These are phyloP conservation scores for Ptychoptera contaminata DNA, from an alignment of 2,888 invertebrate species.

Conservation along the genomic window DNA sequence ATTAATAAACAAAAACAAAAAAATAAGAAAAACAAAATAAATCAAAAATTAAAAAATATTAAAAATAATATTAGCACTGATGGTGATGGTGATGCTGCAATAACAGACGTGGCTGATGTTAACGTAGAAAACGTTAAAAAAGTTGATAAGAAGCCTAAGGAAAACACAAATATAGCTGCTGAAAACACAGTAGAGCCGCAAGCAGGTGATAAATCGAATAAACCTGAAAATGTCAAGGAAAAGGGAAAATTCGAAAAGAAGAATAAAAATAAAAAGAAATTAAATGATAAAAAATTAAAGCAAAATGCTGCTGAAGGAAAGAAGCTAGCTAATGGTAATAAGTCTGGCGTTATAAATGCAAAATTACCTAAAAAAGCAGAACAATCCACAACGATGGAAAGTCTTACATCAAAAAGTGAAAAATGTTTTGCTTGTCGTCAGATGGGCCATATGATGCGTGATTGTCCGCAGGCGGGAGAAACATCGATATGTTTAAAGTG, in stretches of 20 bases:
- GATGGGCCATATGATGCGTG: neutral
- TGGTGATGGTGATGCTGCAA: no score
- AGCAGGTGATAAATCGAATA: no score
- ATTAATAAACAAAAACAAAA: no score
- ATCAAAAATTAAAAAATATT: no score
- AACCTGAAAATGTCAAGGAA: no score
- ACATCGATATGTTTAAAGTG: constrained; percentile 2
- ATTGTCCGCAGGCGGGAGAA: neutral
- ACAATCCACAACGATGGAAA: neutral
- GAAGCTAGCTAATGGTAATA: neutral
- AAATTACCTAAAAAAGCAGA: neutral
- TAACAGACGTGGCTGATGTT: no score
- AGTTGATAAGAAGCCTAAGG: no score
- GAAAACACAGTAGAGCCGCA: no score
- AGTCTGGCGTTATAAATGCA: neutral
- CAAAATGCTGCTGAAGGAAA: neutral
- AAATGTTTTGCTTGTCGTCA: constrained; percentile 1
- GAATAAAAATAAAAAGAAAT: neutral
- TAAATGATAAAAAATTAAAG: neutral
- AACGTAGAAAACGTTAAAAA: no score
- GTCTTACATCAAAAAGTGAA: neutral
- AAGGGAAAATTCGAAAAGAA: neutral
- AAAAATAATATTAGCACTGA: no score
- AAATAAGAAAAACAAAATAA: no score
- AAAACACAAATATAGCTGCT: no score